Conservation (phyloP, 37 sponge, comb jelly and placozoan genomes). For the Diacarnus erythraeanus region DNA sequence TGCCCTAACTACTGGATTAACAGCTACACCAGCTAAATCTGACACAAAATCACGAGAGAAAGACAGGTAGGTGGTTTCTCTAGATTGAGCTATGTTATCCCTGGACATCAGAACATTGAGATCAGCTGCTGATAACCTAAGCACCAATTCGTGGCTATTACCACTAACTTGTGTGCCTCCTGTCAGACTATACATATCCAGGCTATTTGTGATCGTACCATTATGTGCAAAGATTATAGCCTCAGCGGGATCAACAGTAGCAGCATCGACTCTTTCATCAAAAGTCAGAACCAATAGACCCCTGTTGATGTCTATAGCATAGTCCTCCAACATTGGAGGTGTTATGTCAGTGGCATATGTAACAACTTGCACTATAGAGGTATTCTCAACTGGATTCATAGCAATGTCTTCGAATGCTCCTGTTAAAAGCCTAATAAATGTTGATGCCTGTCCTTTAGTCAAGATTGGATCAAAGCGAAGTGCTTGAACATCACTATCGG, state of each 20-base stretch:
- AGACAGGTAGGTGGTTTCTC: constrained; percentile 53
- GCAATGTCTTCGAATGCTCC: constrained; percentile 77
- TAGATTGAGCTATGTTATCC: constrained; percentile 55
- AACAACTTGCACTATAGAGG: constrained; percentile 6
- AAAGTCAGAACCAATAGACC: constrained; percentile 71
- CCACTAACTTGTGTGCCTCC: constrained; percentile 45
- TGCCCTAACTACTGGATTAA: constrained; percentile 5
- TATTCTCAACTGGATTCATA: constrained; percentile 57
- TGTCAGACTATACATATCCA: constrained; percentile 35
- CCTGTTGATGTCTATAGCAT: constrained; percentile 71
- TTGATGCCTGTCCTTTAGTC: constrained; percentile 10
- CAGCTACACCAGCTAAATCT: constrained; percentile 36
- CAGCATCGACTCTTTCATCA: constrained; percentile 69
- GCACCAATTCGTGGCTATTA: constrained; percentile 16
- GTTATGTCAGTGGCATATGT: constrained; percentile 63
- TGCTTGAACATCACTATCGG: constrained; percentile 26
- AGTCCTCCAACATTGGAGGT: constrained; percentile 49
- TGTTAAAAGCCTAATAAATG: constrained; percentile 37
- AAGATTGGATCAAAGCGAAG: constrained; percentile 29
- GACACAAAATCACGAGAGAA: constrained; percentile 31
- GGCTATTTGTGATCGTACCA: constrained; percentile 17
- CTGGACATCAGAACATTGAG: constrained; percentile 64
- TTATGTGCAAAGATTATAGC: constrained; percentile 34
- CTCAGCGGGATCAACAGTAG: constrained; percentile 38
- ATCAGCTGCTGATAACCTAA: constrained; percentile 37